phyloP scores from a whole-genome alignment of 2,888 invertebrate species.

The Allacma fusca region DNA sequence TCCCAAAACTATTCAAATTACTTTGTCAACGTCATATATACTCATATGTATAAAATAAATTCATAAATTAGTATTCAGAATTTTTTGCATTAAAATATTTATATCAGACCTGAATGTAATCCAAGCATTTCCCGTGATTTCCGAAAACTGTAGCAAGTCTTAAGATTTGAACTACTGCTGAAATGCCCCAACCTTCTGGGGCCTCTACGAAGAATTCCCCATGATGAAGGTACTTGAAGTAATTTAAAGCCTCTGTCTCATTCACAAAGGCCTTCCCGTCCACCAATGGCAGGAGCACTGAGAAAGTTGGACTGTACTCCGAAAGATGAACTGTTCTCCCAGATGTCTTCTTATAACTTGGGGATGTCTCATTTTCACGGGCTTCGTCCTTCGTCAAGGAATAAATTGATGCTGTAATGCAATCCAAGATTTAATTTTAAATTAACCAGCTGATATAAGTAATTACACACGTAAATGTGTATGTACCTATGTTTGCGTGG shows the following conservation, averaged over 20 bases:
- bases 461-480: no score
- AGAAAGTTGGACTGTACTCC: conserved; percentile 30
- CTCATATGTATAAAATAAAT: no score
- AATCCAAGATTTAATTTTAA: no score
- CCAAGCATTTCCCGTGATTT: background rate
- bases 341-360: background rate
- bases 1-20: no score
- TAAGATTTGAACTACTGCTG: conserved; percentile 25
- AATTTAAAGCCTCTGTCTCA: background rate
- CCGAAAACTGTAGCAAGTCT: conserved; percentile 1
- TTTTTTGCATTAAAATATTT: no score
- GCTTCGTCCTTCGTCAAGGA: conserved; percentile 11
- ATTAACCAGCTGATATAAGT: no score
- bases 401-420: conserved; percentile 28
- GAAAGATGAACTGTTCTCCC: background rate
- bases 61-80: no score
- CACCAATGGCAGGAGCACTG: conserved; percentile 25
- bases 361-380: background rate
- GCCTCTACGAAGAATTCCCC: conserved; percentile 30
- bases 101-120: conserved; percentile 21
- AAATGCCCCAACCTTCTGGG: conserved; percentile 7
- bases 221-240: conserved; percentile 19
- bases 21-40: no score
- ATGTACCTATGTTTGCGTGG: no score
- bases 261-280: conserved; percentile 30